Evolutionary conservation across 23 tunicate species (phyloP), one percentile per base, ranked within the genome.

Genomic region (Halocynthia roretzi): DNA sequence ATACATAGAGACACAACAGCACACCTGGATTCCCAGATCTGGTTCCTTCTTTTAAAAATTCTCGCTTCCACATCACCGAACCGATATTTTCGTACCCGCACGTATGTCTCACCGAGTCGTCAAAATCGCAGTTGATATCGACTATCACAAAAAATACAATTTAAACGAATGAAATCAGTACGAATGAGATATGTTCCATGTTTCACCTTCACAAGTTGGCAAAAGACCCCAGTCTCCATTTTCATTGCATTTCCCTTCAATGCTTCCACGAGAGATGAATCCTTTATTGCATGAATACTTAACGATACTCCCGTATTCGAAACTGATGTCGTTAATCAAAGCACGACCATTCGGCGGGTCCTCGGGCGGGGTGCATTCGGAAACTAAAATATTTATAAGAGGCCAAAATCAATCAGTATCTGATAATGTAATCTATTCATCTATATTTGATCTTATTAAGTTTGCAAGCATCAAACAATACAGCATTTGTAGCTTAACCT

Each of bases 181-280:
- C 49, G 14, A 22, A 68, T 20, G 17, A 48, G n/a, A 14, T 48
- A 65, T 14, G 77, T 1, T 10, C 15, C n/a, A n/a, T 18, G 54
- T 56, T 78, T 50, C 50, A 84, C 88, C 75, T 7, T 61, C 21
- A 31, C 88, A 84, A 6, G 68, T 64, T 8, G 88, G 88, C 17
- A 77, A 51, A 56, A 53, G 69, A 8, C 83, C 88, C 88, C 88
- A 84, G 50, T 72, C 49, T 49, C 78, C 71, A 61, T 84, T 57
- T 71, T 77, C 88, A 51, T 78, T 84, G 78, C 88, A 84, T 11
- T 61, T 31, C 50, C 88, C 83, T 48, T 63, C 52, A 17, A 52
- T 7, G 14, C 51, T 77, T 6, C 83, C 83, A 17, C 51, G 78
- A 7, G 78, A 21, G 50, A 51, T 23, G 69, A 53, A 84, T 12